Evolutionary conservation across 37 sponge, comb jelly and placozoan species (phyloP), one percentile per base, ranked within the genome.

Genomic region (Spongilla lacustris): DNA sequence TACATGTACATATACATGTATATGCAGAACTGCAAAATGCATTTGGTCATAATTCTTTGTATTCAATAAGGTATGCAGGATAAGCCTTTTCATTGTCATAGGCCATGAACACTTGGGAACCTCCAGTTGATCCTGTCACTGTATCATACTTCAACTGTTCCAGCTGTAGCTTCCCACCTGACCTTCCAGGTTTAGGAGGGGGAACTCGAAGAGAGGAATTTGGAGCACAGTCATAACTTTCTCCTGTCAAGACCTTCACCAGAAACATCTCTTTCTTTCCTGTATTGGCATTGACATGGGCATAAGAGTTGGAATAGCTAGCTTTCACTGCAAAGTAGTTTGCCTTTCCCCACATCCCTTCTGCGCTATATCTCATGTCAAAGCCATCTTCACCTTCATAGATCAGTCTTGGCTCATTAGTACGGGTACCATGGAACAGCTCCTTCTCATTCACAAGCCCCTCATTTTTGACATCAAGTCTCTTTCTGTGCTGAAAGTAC

Each of bases 241-340:
- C 92, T 23, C 95, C 95, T 82, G 92, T 86, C 41, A 91, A 79
- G 4, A 95, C 87, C 36, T 92, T 89, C 28, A 79, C 95, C 25
- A 88, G 58, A 69, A 95, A 95, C 87, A 95, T 84, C 37, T 95
- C 82, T 24, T 67, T 89, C 28, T 36, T n/a, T 22, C 87, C 92
- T 66, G 71, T 77, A 28, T 1, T 24, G 27, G 73, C 35, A 29
- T 41, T 23, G 9, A 27, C 11, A 66, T 95, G 71, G 29, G 89
- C 86, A 82, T 96, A 96, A 29, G 26, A 25, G 67, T 90, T 21
- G 50, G 96, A 96, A 34, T 96, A 96, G 71, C 89, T 93, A 35
- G 96, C 96, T 70, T 96, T 90, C 30, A 85, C 91, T 0, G 96
- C 96, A 85, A 96, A 96, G 82, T 96, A 96, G 38, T 90, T 93